phyloP scores from a whole-genome alignment of 2,888 invertebrate genomes.

The Diplazon laetatorius region DNA sequence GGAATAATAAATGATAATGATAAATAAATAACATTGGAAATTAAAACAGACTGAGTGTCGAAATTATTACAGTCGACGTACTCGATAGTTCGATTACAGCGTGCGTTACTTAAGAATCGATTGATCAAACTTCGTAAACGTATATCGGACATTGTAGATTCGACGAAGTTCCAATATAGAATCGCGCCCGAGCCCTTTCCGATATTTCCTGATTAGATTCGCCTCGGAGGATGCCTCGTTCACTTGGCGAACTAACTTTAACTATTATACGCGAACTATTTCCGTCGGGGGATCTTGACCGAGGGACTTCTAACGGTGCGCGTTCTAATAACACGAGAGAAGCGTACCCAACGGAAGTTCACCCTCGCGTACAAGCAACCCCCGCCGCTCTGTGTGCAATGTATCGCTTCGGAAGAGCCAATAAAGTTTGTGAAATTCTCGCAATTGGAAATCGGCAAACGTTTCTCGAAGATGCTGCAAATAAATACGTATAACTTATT shows the following conservation, averaged over 20 bases:
- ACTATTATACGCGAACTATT: constrained; percentile 68
- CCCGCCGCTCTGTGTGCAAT: neutral
- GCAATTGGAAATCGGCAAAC: constrained; percentile 19
- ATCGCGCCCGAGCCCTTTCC: constrained; percentile 41
- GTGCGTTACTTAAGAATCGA: neutral
- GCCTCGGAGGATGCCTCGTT: constrained; percentile 67
- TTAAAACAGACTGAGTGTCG: too few relatives aligned
- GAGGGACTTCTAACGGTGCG: constrained; percentile 13
- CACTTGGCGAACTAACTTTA: constrained; percentile 71
- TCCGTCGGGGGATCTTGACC: constrained; percentile 24
- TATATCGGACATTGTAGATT: neutral
- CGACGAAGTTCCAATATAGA: constrained; percentile 3
- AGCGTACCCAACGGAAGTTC: constrained; percentile 21
- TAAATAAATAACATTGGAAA: too few relatives aligned
- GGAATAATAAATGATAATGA: too few relatives aligned
- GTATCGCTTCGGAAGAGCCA: constrained; percentile 10
- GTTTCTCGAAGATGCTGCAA: constrained; percentile 13
- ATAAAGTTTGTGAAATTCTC: constrained; percentile 28
- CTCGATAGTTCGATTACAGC: neutral
- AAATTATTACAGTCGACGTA: neutral
- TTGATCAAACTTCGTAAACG: constrained; percentile 18
- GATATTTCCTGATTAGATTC: constrained; percentile 69
- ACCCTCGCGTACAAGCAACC: neutral
- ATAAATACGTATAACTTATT: constrained; percentile 16
- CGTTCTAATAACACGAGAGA: constrained; percentile 37